These are phyloP conservation scores for Hemiprocne comata DNA, from an alignment of 2,113 vertebrate genomes.

Conservation along the genomic window DNA sequence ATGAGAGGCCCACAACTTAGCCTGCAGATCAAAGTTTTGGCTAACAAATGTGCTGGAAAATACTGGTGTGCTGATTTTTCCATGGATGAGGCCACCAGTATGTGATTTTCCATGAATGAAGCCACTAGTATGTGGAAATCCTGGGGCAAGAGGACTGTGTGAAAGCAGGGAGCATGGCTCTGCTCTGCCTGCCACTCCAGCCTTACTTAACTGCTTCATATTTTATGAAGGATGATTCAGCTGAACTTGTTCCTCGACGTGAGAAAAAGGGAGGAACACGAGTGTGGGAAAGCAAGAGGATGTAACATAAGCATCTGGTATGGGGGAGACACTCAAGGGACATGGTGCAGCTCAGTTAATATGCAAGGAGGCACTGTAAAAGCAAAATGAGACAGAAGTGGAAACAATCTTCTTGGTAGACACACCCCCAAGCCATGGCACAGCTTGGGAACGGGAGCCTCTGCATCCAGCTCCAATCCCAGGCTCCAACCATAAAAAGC, in stretches of 20 bases:
- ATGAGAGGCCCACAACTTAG: background rate
- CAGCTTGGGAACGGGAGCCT: constrained; percentile 48
- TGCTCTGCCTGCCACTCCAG: background rate
- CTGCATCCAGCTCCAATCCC: background rate
- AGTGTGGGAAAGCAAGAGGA: constrained; percentile 61
- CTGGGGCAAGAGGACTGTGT: background rate
- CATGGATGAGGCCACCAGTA: constrained; percentile 12
- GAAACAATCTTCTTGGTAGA: constrained; percentile 25
- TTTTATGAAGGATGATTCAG: constrained; percentile 35
- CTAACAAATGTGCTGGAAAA: constrained; percentile 4
- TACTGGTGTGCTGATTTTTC: background rate
- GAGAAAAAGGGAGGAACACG: constrained; percentile 20
- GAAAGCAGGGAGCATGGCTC: background rate
- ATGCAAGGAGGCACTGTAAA: constrained; percentile 31
- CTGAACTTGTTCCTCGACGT: constrained; percentile 42
- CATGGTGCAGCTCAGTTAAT: background rate
- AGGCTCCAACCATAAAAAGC: background rate
- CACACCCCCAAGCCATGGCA: background rate
- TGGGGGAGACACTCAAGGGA: constrained; percentile 55
- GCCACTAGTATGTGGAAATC: background rate
- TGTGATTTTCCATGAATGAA: constrained; percentile 25
- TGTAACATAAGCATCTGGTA: constrained; percentile 57
- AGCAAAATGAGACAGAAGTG: constrained; percentile 10
- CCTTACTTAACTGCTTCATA: background rate
- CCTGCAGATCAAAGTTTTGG: background rate